Conservation (phyloP, 2,888 invertebrate genomes). For the Andrena haemorrhoa region DNA sequence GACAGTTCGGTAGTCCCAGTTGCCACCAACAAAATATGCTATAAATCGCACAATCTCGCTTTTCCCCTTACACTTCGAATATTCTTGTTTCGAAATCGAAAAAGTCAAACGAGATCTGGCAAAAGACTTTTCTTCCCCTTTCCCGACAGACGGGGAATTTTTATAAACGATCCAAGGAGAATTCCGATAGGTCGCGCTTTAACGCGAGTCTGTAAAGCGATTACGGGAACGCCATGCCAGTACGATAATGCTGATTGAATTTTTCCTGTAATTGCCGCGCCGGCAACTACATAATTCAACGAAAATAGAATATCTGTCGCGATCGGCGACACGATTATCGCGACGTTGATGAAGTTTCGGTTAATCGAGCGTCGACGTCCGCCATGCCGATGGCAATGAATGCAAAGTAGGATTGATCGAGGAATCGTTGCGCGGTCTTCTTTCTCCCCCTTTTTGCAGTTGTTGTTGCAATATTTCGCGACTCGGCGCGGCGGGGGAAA, state of each 20-base stretch:
- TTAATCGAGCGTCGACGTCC: constrained; percentile 49
- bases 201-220: constrained; percentile 49
- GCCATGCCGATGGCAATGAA: constrained; percentile 47
- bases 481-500: not conserved
- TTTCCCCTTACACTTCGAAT: too few species aligned
- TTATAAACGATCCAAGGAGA: not conserved
- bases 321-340: constrained; percentile 64
- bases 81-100: too few species aligned
- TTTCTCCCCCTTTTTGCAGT: not conserved
- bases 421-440: constrained; percentile 5
- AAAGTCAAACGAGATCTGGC: too few species aligned
- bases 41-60: too few species aligned
- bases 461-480: not conserved
- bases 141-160: not conserved
- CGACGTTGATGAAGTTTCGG: constrained; percentile 70
- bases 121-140: not conserved
- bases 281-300: constrained; percentile 58
- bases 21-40: too few species aligned
- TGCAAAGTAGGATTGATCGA: constrained; percentile 53
- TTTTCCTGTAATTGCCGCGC: constrained; percentile 58
- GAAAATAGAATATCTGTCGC: constrained; percentile 71
- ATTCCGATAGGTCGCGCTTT: not conserved
- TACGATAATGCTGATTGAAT: constrained; percentile 57
- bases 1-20: too few species aligned
- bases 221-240: constrained; percentile 44